Base-by-base conservation (phyloP, 2,888 invertebrate species). In the Monochamus alternatus region DNA sequence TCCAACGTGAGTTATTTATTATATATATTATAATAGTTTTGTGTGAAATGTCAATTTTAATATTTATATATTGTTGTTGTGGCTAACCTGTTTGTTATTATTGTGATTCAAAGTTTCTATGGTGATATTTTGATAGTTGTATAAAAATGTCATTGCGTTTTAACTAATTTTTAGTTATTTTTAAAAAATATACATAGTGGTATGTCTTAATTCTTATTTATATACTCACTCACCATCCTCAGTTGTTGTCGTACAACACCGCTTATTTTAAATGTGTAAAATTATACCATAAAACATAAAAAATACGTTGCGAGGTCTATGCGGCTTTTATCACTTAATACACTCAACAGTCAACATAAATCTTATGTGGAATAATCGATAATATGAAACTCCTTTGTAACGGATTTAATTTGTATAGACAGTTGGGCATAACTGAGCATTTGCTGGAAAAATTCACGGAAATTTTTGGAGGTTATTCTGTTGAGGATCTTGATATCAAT, bases 401-500 rank as follows among this genome's bases (percentile, higher is more conserved):
- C 67, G 89, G 89, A 68, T 89, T 88, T 76, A 89, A 89, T 85
- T 83, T 88, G 71, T 89, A 88, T 83, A 85, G 86, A 51, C 88
- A 89, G 78, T 73, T 83, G 52, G 75, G 77, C 76, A 43, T 80
- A 22, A 67, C 72, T 60, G 75, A 79, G 64, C 75, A 79, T 67
- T 60, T 83, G 63, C 75, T 87, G 32, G 77, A 83, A 70, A 79
- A 79, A 43, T 86, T 87, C 75, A 83, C 75, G 31, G 43, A 59
- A 7, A 74, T 77, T 60, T 79, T 81, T 52, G 70, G 81, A 43
- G 80, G 81, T 70, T 81, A 84, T 73, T 78, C 79, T 66, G 77
- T 86, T 74, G 73, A 73, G 22, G 77, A 82, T 66, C 76, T 88
- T 65, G 80, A 82, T 68, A 78, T 87, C 51, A 84, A 83, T 63